Percentiles rank a stretch among this genome's conserved stretches.
Evolutionary conservation across 2,113 vertebrate species (phyloP).

Genomic region (Budorcas taxicolor): DNA sequence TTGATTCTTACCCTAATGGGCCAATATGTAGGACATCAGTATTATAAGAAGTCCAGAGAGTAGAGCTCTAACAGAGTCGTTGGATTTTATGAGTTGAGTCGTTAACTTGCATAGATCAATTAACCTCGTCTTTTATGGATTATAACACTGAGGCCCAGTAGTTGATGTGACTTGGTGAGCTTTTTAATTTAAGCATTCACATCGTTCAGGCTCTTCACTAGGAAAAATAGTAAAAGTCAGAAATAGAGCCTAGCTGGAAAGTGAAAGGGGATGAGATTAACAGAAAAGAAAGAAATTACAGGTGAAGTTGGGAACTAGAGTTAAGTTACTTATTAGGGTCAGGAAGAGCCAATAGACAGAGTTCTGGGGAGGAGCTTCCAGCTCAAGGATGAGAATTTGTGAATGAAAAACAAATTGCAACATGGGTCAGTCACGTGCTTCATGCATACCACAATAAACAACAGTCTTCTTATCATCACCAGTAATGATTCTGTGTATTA

Average conservation of each 20-base stretch:
- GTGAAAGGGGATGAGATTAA: not conserved
- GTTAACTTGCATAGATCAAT: not conserved
- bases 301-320: not conserved
- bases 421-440: not conserved
- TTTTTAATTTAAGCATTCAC: not conserved
- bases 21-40: not conserved
- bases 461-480: not conserved
- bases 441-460: not conserved
- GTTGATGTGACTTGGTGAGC: not conserved
- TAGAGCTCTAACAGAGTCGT: not conserved
- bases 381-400: not conserved
- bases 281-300: not conserved
- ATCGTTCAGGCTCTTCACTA: not conserved
- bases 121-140: conserved; percentile 4
- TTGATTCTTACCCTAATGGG: not conserved
- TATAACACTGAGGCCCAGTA: not conserved
- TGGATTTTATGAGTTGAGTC: not conserved
- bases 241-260: not conserved
- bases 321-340: not conserved
- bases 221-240: not conserved
- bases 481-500: not conserved
- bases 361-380: not conserved
- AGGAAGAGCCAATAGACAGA: not conserved
- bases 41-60: not conserved
- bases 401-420: not conserved